Evolutionary conservation across 2,113 vertebrate species (phyloP).

Genomic region (Crotalus tigris): DNA sequence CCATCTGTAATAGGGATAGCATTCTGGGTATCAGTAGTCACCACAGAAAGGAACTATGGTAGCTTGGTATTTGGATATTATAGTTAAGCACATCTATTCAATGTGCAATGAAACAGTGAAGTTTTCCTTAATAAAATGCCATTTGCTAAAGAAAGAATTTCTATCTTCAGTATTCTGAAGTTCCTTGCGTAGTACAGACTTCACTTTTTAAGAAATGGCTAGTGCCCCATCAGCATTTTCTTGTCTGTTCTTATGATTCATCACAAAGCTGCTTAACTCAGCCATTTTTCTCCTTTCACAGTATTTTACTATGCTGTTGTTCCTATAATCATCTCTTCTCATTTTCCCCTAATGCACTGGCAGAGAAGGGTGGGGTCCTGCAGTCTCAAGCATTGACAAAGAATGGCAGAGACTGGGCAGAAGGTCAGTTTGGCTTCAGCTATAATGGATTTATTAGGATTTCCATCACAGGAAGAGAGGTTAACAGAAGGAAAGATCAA

Average conservation of each 20-base stretch:
- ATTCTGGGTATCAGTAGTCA: neutral
- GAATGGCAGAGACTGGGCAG: neutral
- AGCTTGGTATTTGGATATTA: neutral
- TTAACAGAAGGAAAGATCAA: neutral
- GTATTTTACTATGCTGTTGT: neutral
- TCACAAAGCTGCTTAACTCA: neutral
- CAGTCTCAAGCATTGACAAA: neutral
- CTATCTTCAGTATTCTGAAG: neutral
- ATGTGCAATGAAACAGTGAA: neutral
- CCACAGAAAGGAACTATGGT: neutral
- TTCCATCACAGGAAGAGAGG: neutral
- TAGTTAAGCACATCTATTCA: neutral
- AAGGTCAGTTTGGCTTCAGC: neutral
- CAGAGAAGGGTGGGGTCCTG: neutral
- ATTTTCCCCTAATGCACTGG: neutral
- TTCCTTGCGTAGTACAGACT: neutral
- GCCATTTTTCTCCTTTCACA: conserved; percentile 11
- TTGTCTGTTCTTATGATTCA: neutral
- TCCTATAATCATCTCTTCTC: neutral
- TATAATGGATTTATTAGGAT: neutral
- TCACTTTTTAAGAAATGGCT: neutral
- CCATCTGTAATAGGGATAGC: neutral
- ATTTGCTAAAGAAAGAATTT: neutral
- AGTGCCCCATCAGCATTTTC: neutral
- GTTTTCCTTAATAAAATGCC: neutral